A percentile compares a stretch with the other conserved stretches of the same genome.
Conservation (phyloP, 2,113 vertebrate genomes). For the Calidris pygmaea region DNA sequence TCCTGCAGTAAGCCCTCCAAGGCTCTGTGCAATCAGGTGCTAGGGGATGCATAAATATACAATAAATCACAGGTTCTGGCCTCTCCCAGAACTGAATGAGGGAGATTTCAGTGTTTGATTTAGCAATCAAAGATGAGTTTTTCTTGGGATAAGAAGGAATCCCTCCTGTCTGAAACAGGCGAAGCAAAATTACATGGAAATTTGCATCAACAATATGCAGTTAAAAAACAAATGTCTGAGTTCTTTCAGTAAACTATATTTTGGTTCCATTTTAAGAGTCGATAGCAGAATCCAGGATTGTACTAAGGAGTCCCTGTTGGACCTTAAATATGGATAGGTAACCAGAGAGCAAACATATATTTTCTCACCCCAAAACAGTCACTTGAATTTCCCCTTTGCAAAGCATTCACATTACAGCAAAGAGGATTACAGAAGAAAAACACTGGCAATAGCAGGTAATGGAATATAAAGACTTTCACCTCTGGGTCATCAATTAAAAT, state of each 20-base stretch:
- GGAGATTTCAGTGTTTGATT: background rate
- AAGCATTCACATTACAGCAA: background rate
- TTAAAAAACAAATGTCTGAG: background rate
- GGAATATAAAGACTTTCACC: constrained; percentile 53
- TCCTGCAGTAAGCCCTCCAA: background rate
- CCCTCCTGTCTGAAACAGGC: background rate
- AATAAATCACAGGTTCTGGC: background rate
- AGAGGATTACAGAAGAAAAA: background rate
- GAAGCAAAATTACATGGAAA: background rate
- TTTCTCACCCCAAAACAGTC: background rate
- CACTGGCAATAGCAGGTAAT: background rate
- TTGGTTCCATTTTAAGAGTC: background rate
- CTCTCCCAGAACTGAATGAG: background rate
- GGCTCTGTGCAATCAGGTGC: background rate
- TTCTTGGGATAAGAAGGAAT: background rate
- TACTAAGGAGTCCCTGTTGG: background rate
- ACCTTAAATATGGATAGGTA: background rate
- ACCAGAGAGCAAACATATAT: background rate
- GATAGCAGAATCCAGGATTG: background rate
- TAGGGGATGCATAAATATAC: background rate
- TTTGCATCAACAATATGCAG: background rate
- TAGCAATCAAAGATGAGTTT: background rate
- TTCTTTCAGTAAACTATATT: background rate
- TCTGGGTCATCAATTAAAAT: constrained; percentile 62
- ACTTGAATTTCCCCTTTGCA: background rate